A percentile compares a stretch with the other conserved stretches of the same genome.
These are phyloP conservation scores for Cephus runcator DNA, from an alignment of 2,888 invertebrate species.

Conservation along the genomic window DNA sequence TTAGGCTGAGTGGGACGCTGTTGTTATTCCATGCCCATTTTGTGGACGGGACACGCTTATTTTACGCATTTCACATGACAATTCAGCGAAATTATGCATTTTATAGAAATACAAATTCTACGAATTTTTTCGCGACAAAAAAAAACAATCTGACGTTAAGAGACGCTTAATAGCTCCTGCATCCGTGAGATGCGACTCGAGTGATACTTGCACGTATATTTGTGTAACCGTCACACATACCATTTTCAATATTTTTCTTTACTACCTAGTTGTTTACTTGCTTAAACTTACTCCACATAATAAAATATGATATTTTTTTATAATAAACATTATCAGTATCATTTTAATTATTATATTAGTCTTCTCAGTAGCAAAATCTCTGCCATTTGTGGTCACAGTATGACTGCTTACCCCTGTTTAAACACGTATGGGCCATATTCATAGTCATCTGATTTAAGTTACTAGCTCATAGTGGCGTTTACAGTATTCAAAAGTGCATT, in stretches of 20 bases:
- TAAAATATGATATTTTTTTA: conserved; percentile 59
- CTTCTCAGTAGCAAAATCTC: conserved; percentile 56
- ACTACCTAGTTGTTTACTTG: conserved; percentile 50
- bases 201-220: conserved; percentile 37
- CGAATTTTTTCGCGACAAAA: neutral
- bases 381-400: conserved; percentile 45
- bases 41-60: neutral
- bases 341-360: conserved; percentile 58
- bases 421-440: conserved; percentile 38
- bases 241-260: conserved; percentile 39
- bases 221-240: conserved; percentile 43
- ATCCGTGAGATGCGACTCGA: conserved; percentile 21
- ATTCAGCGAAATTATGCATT: neutral
- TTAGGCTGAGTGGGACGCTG: neutral
- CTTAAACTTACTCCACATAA: conserved; percentile 59
- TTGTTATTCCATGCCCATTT: neutral
- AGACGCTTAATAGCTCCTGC: neutral
- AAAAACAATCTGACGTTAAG: neutral
- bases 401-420: conserved; percentile 43
- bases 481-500: neutral
- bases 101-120: neutral
- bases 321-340: conserved; percentile 59
- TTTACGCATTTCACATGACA: neutral
- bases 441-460: conserved; percentile 7
- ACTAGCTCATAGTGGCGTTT: neutral